phyloP scores from a whole-genome alignment of 2,113 vertebrate species.

The Nycticebus coucang region DNA sequence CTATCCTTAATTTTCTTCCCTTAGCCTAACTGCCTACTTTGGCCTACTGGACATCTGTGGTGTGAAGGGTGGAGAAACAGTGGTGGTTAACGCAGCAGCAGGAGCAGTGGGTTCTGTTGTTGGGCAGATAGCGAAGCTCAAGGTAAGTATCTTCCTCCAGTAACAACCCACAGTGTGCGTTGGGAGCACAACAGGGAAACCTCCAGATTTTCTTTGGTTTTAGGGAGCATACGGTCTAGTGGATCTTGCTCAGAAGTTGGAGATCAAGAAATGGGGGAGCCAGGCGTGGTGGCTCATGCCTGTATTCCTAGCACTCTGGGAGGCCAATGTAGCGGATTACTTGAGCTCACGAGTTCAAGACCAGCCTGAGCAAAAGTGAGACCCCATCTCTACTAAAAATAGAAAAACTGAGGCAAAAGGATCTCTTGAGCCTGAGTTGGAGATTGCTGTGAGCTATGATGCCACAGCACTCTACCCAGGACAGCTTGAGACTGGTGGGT shows the following conservation, averaged over 20 bases:
- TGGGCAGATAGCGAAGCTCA: constrained; percentile 92
- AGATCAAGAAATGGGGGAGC: not conserved
- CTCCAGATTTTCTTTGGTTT: not conserved
- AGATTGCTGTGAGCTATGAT: no score
- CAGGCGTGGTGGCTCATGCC: no score
- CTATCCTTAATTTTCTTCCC: constrained; percentile 16
- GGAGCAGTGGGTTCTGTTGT: constrained; percentile 92
- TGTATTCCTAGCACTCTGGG: no score
- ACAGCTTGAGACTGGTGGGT: no score
- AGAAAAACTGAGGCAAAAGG: no score
- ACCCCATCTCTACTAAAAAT: no score
- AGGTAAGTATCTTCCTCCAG: constrained; percentile 80
- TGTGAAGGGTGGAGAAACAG: constrained; percentile 88
- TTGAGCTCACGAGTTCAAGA: no score
- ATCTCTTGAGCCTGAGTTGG: no score
- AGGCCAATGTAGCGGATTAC: no score
- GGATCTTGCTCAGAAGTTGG: not conserved
- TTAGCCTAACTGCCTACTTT: constrained; percentile 91
- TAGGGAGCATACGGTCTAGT: not conserved
- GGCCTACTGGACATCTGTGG: constrained; percentile 90
- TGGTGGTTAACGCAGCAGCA: constrained; percentile 92
- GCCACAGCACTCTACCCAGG: no score
- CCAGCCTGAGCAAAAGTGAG: no score
- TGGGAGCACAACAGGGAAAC: no score
- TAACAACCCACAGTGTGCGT: not conserved